These are phyloP conservation scores for Vidua chalybeata DNA, from an alignment of 2,113 vertebrate genomes.

Conservation along the genomic window DNA sequence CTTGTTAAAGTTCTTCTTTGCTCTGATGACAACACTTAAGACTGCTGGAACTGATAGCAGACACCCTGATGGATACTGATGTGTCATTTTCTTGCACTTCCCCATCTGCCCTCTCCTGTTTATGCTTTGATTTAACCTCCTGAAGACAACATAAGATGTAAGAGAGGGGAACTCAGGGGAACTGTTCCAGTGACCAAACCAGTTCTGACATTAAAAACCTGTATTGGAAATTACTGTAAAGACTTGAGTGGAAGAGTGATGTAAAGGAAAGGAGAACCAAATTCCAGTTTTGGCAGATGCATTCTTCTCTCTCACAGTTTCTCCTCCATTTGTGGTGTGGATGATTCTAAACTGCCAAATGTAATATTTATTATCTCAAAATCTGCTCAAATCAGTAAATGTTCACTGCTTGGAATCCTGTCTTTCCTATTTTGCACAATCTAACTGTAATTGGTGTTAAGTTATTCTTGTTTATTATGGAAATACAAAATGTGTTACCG, in stretches of 20 bases:
- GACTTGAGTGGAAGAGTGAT: background rate
- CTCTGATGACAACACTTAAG: background rate
- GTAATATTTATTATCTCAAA: conserved; percentile 30
- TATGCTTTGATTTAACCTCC: background rate
- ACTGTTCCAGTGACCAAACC: background rate
- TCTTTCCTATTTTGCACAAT: background rate
- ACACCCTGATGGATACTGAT: background rate
- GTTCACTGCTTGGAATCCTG: background rate
- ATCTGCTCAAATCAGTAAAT: background rate
- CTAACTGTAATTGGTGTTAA: conserved; percentile 27
- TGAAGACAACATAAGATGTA: background rate
- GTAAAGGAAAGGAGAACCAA: background rate
- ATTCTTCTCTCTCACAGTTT: background rate
- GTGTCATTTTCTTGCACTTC: background rate
- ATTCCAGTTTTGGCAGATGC: background rate
- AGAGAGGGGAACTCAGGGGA: background rate
- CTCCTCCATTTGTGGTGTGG: background rate
- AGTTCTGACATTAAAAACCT: background rate
- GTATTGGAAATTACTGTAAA: background rate
- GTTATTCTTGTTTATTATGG: conserved; percentile 51
- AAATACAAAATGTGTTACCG: conserved; percentile 52
- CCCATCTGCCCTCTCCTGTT: background rate
- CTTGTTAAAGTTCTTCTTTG: background rate
- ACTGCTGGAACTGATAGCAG: background rate
- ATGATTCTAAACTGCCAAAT: conserved; percentile 9